phyloP scores from a whole-genome alignment of 2,113 vertebrate genomes.

The Ammodytes marinus region DNA sequence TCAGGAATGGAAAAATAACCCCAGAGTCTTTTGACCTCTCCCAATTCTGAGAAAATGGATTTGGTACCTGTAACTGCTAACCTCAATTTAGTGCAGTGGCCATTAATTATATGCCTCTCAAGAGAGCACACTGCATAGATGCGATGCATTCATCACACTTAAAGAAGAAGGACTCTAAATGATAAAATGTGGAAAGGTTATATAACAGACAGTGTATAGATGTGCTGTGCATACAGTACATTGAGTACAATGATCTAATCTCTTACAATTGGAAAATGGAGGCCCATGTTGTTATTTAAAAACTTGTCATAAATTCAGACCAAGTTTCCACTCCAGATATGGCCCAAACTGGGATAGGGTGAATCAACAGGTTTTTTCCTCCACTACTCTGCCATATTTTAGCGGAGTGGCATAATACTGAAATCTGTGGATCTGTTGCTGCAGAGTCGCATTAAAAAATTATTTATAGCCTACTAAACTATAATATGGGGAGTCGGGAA shows the following conservation, averaged over 20 bases:
- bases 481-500: too few relatives aligned
- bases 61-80: conserved; percentile 32
- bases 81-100: conserved; percentile 25
- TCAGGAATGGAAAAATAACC: conserved; percentile 35
- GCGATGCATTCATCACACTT: conserved; percentile 52
- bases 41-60: conserved; percentile 43
- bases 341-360: conserved; percentile 1
- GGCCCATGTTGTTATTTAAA: conserved; percentile 17
- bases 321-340: conserved; percentile 55
- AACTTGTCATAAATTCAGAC: conserved; percentile 30
- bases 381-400: neutral
- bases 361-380: conserved; percentile 4
- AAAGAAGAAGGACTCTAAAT: conserved; percentile 1
- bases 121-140: conserved; percentile 43
- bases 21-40: conserved; percentile 16
- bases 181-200: conserved; percentile 13
- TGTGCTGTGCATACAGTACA: conserved; percentile 1
- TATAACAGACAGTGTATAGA: conserved; percentile 17
- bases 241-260: neutral
- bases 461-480: neutral
- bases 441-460: neutral
- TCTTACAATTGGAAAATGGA: conserved; percentile 2
- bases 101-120: conserved; percentile 36
- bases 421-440: neutral
- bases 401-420: neutral